These are phyloP conservation scores for Dryobotodes eremita DNA, from an alignment of 2,888 invertebrate species.

Conservation along the genomic window DNA sequence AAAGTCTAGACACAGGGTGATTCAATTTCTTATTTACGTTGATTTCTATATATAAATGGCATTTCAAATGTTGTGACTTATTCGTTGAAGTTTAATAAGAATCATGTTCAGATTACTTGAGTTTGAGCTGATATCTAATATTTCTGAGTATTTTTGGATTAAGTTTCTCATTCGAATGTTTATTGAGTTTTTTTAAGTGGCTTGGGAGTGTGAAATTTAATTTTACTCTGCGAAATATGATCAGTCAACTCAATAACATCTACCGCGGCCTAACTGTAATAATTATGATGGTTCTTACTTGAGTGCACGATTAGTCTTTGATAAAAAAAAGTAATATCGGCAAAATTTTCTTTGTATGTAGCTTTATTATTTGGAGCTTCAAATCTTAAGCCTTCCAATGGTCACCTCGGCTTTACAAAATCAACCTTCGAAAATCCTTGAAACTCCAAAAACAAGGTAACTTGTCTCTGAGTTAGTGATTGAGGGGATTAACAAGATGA, in stretches of 20 bases:
- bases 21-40: slow-evolving; percentile 78
- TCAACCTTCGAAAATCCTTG: slow-evolving; percentile 25
- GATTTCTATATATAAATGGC: slow-evolving; percentile 65
- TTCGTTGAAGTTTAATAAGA: slow-evolving; percentile 46
- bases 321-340: not conserved
- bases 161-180: slow-evolving; percentile 28
- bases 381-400: not conserved
- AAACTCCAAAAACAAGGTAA: slow-evolving; percentile 42
- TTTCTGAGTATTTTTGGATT: slow-evolving; percentile 35
- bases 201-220: slow-evolving; percentile 17
- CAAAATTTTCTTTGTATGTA: too few relatives aligned
- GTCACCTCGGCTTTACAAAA: not conserved
- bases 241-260: not conserved
- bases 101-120: slow-evolving; percentile 28
- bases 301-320: not conserved
- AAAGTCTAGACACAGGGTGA: slow-evolving; percentile 80
- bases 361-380: not conserved
- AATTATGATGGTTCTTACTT: not conserved
- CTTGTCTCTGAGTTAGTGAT: slow-evolving; percentile 46
- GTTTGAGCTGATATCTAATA: slow-evolving; percentile 11
- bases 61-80: slow-evolving; percentile 50
- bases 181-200: slow-evolving; percentile 46
- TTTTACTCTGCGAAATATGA: not conserved
- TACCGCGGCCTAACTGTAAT: not conserved
- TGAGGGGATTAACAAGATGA: slow-evolving; percentile 59